A percentile compares a stretch with the other conserved stretches of the same genome.
Conservation (phyloP, 2,888 invertebrate genomes). For the Cantharis rustica region DNA sequence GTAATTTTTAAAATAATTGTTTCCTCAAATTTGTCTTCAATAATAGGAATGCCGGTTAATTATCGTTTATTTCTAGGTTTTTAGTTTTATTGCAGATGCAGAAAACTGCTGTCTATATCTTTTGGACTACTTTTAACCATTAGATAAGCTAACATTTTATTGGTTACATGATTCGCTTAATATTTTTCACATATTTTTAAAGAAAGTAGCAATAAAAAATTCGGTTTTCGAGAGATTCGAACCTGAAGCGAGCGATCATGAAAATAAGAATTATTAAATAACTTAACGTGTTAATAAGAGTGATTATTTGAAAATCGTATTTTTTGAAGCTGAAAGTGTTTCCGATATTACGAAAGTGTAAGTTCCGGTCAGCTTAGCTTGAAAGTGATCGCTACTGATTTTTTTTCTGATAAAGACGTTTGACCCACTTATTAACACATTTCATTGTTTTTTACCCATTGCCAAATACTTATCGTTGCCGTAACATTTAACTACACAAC, state of each 20-base stretch:
- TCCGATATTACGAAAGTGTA: constrained; percentile 37
- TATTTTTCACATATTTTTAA: not conserved
- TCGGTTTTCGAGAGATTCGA: not conserved
- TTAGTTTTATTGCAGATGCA: not conserved
- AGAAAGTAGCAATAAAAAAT: not conserved
- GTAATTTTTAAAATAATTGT: not conserved
- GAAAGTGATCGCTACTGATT: constrained; percentile 45
- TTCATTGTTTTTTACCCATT: constrained; percentile 19
- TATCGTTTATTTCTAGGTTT: too few species aligned
- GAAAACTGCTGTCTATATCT: not conserved
- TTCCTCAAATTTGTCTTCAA: not conserved
- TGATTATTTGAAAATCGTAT: not conserved
- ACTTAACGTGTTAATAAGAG: not conserved
- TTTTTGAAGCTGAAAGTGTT: constrained; percentile 40
- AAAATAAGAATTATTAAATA: not conserved
- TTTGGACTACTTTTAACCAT: not conserved
- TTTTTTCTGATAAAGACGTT: constrained; percentile 18
- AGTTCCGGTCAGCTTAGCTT: constrained; percentile 49
- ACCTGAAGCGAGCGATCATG: not conserved
- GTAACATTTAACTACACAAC: not conserved
- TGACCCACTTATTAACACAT: constrained; percentile 28
- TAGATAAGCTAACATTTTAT: not conserved
- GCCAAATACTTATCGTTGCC: constrained; percentile 1
- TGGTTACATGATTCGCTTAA: not conserved
- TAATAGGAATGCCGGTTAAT: not conserved